Conservation (phyloP, 2,888 invertebrate genomes). For the Spilosoma lubricipeda region DNA sequence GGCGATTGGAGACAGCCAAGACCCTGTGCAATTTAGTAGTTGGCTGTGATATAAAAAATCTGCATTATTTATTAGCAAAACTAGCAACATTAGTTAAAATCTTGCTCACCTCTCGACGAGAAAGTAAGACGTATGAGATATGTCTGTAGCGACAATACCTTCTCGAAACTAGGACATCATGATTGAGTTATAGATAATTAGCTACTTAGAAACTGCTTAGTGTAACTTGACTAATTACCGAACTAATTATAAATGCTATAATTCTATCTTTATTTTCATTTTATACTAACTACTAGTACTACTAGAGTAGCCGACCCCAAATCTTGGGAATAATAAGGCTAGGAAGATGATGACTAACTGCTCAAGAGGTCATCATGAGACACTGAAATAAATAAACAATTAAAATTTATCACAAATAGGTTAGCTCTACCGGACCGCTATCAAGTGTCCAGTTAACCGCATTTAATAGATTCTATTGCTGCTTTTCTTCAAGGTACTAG, state of each 20-base stretch:
- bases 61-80: background rate
- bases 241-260: slow-evolving; percentile 5
- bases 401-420: background rate
- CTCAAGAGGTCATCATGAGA: background rate
- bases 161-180: slow-evolving; percentile 14
- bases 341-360: too few relatives aligned
- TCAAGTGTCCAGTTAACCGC: background rate
- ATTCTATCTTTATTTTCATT: background rate
- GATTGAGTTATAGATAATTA: slow-evolving; percentile 20
- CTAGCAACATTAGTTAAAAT: background rate
- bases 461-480: background rate
- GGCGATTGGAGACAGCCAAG: background rate
- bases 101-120: background rate
- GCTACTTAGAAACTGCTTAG: slow-evolving; percentile 8
- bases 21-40: background rate
- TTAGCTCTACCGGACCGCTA: background rate
- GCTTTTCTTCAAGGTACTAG: background rate
- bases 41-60: background rate
- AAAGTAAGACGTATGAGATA: slow-evolving; percentile 11
- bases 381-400: background rate
- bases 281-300: background rate
- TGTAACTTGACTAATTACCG: background rate
- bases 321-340: too few relatives aligned
- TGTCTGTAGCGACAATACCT: slow-evolving; percentile 9
- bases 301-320: too few relatives aligned